Evolutionary conservation across 2,797 vertebrate genomes (phyloP), one percentile per base, ranked within the genome.

Genomic region (Lacerta bilineata): DNA sequence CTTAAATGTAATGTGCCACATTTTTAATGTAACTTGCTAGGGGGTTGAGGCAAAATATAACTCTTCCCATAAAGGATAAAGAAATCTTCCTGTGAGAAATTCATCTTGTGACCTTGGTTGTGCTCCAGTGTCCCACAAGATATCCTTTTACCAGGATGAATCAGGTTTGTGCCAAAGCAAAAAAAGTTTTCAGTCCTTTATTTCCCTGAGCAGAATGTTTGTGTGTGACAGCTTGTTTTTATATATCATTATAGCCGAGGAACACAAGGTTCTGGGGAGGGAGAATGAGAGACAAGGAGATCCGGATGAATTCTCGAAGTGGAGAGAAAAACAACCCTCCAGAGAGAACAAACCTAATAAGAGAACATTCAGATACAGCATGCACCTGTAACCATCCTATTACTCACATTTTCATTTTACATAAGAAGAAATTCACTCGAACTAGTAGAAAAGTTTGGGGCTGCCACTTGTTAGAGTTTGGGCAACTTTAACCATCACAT

Each of bases 1-100:
- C 43, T 29, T 36, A 71, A 80, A 68, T 71, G 11, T 41, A 29
- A 61, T 11, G 10, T 75, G 59, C 15, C 33, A 43, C 36, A 25
- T 78, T 85, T 79, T 78, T 61, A 50, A 50, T 50, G 46, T 15
- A 50, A 50, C 50, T 50, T 50, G 5, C 59, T 61, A 61, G 6
- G 6, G 59, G 20, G 20, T 20, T 5, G 74, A 93, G 88, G 89
- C 41, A 89, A 50, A 91, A 80, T 89, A 90, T 90, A 92, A 90
- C 36, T 82, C 91, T 93, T 87, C 87, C 83, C 46, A 80, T 78
- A 91, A 94, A 93, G 66, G 72, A 87, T 78, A 90, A 84, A 80
- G 72, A 29, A 90, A 94, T 76, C 17, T 68, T 25, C 61, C 17
- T 84, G 88, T 87, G 46, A 79, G 27, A 81, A 88, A 80, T 92